Conservation (phyloP, 2,888 invertebrate species). For the Troglohyphantes excavatus region DNA sequence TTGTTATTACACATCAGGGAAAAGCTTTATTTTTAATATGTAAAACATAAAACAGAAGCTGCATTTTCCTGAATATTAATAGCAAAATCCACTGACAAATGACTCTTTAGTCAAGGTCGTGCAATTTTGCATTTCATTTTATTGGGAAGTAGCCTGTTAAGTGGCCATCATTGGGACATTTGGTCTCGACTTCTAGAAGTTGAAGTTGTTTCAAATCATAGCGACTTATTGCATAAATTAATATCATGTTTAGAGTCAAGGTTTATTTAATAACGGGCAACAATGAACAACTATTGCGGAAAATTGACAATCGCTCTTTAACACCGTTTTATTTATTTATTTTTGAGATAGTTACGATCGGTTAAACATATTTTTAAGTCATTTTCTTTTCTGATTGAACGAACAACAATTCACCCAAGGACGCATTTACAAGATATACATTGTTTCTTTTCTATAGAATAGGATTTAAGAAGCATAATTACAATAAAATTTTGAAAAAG, state of each 20-base stretch:
- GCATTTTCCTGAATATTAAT: constrained; percentile 21
- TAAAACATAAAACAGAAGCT: constrained; percentile 14
- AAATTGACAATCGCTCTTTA: background rate
- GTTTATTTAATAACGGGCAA: constrained; percentile 22
- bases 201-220: constrained; percentile 11
- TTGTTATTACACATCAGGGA: background rate
- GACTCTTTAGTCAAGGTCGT: background rate
- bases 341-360: background rate
- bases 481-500: no score
- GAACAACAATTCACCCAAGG: background rate
- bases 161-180: constrained; percentile 2
- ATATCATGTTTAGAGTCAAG: background rate
- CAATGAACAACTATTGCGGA: background rate
- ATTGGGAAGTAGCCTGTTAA: constrained; percentile 7
- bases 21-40: background rate
- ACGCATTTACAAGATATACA: background rate
- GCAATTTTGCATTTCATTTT: background rate
- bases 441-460: background rate
- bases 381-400: background rate
- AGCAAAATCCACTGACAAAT: background rate
- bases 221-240: background rate
- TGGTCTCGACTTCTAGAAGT: constrained; percentile 18
- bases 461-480: background rate
- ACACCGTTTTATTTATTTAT: background rate
- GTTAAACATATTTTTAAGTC: background rate